Evolutionary conservation across 2,797 vertebrate genomes (phyloP), one percentile per base, ranked within the genome.

Genomic region (Staurois parvus): DNA sequence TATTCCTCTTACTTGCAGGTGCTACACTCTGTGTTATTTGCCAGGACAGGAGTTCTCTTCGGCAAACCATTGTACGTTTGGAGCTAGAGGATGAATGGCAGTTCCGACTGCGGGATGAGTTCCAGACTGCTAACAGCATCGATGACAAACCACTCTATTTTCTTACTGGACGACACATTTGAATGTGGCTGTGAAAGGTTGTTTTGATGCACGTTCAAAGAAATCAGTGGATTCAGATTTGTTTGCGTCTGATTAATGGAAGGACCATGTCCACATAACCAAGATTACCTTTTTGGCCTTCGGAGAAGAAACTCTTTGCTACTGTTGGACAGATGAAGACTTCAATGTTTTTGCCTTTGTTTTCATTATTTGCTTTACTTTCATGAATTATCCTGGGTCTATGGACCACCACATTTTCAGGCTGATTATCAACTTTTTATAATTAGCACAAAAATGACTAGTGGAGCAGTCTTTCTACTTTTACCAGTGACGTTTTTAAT

Each of bases 11-110:
- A 52, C 52, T 59, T 59, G 52, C 12, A 99, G 98, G 98, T 89
- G 98, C 98, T 92, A 99, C 98, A 13, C 93, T 99, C 62, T 99
- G 98, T 45, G 97, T 99, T 89, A 97, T 99, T 88, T 98, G 98
- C 87, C 98, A 99, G 94, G 98, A 99, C 91, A 95, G 98, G 79
- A 99, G 96, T 87, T 99, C 98, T 1, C 92, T 99, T 86, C 96
- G 98, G 79, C 98, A 99, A 93, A 99, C 97, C 2, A 99, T 99
- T 70, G 97, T 97, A 13, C 94, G 98, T 2, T 69, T 99, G 89
- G 98, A 99, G 92, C 85, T 99, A 89, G 98, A 99, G 91, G 98
- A 99, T 0, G 97, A 99, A 92, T 99, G 98, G 98, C 98, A 99
- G 91, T 99, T 99, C 93, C 96, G 98, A 1, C 95, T 99, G 45